A percentile compares a stretch with the other conserved stretches of the same genome.
These are phyloP conservation scores for Folsomia manolachei DNA, from an alignment of 2,888 invertebrate genomes.

Conservation along the genomic window DNA sequence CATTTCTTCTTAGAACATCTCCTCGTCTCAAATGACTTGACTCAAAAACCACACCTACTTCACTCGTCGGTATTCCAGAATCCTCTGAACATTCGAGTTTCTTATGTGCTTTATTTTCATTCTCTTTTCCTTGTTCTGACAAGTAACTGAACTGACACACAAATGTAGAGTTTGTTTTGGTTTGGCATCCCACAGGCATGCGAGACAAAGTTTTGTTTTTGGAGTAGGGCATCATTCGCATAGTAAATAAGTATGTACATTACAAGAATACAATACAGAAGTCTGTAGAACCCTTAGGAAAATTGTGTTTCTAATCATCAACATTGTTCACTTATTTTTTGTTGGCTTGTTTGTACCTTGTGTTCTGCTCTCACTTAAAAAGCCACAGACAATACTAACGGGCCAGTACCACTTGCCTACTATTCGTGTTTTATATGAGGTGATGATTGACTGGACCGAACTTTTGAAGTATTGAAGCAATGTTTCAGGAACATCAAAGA, in stretches of 20 bases:
- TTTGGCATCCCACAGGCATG: conserved; percentile 6
- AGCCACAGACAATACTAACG: too few relatives aligned
- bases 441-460: too few relatives aligned
- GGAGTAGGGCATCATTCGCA: not conserved
- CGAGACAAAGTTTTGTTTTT: not conserved
- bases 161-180: not conserved
- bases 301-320: not conserved
- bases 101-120: too few relatives aligned
- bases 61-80: too few relatives aligned
- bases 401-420: too few relatives aligned
- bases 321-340: not conserved
- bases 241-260: not conserved
- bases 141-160: conserved; percentile 19
- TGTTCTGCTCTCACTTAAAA: not conserved
- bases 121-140: too few relatives aligned
- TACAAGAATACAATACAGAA: not conserved
- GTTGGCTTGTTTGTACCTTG: not conserved
- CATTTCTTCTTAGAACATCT: too few relatives aligned
- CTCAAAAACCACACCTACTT: conserved; percentile 4
- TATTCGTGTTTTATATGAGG: too few relatives aligned
- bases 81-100: not conserved
- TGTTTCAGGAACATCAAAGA: not conserved
- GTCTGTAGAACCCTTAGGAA: not conserved
- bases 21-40: too few relatives aligned
- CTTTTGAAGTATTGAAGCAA: too few relatives aligned